Evolutionary conservation across 2,888 invertebrate species (phyloP).

Genomic region (Pasiphila rectangulata): DNA sequence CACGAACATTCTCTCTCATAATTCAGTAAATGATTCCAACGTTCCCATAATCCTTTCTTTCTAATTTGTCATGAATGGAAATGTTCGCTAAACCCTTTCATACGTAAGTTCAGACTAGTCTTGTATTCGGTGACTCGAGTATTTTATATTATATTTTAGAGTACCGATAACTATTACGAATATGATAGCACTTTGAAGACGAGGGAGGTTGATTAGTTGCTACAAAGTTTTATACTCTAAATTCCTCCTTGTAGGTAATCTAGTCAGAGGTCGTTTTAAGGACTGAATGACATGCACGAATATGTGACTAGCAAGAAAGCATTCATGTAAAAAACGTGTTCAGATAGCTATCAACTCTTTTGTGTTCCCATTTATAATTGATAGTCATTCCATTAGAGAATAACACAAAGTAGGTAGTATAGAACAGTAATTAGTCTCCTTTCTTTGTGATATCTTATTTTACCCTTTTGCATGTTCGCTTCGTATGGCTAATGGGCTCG

Average conservation of each 20-base stretch:
- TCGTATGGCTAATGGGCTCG: not conserved
- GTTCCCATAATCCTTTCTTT: too few species aligned
- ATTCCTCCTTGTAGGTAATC: constrained; percentile 43
- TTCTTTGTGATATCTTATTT: constrained; percentile 1
- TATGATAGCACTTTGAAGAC: constrained; percentile 35
- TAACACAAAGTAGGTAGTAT: constrained; percentile 9
- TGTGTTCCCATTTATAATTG: constrained; percentile 7
- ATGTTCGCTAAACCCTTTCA: too few species aligned
- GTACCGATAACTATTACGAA: not conserved
- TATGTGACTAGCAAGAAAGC: constrained; percentile 42
- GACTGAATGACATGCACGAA: constrained; percentile 47
- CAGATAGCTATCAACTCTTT: constrained; percentile 20
- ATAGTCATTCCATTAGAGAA: constrained; percentile 14
- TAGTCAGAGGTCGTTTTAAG: constrained; percentile 50
- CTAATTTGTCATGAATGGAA: too few species aligned
- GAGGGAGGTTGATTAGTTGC: constrained; percentile 55
- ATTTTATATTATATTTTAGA: not conserved
- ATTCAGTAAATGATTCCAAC: too few species aligned
- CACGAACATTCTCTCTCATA: too few species aligned
- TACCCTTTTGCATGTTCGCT: not conserved
- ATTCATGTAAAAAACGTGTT: constrained; percentile 34
- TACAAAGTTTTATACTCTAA: constrained; percentile 51
- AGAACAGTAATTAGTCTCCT: constrained; percentile 1
- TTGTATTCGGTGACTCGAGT: too few species aligned
- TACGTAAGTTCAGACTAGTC: too few species aligned